Evolutionary conservation across 2,888 invertebrate genomes (phyloP).

Genomic region (Leptinotarsa peninsularis): DNA sequence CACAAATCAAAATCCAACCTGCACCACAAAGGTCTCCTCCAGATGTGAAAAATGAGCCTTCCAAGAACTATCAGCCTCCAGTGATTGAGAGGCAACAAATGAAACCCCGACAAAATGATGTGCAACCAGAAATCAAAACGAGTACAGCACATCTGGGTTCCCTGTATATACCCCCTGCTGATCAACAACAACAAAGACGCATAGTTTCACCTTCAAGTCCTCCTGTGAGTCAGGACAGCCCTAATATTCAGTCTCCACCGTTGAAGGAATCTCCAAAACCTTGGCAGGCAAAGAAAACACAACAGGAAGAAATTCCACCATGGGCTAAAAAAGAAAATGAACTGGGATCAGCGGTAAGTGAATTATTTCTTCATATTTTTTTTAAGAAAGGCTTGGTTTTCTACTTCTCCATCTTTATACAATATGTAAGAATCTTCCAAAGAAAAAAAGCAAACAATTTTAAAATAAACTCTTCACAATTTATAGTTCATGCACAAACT

Average conservation of each 20-base stretch:
- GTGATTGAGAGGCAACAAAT: constrained; percentile 50
- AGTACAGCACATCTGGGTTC: constrained; percentile 67
- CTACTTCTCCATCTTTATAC: neutral
- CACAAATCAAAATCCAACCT: constrained; percentile 37
- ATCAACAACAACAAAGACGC: constrained; percentile 49
- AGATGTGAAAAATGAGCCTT: constrained; percentile 43
- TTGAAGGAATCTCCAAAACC: constrained; percentile 73
- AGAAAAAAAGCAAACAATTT: no score
- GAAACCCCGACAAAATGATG: constrained; percentile 40
- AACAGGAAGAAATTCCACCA: constrained; percentile 67
- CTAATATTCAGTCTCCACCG: constrained; percentile 65
- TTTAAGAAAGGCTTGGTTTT: neutral
- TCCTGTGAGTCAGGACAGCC: constrained; percentile 57
- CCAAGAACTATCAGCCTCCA: constrained; percentile 56
- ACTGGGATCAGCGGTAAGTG: constrained; percentile 25
- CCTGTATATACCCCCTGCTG: constrained; percentile 69
- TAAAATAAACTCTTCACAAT: no score
- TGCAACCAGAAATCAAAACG: constrained; percentile 50
- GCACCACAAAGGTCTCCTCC: constrained; percentile 40
- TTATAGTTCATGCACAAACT: no score
- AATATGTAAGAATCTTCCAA: no score
- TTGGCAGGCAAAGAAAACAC: constrained; percentile 68
- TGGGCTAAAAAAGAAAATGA: constrained; percentile 65
- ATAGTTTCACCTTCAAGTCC: constrained; percentile 54
- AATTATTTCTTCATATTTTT: neutral